Base-by-base conservation (phyloP, 30 jellyfish, hydroid and myxozoan species). In the Rhopilema esculentum region DNA sequence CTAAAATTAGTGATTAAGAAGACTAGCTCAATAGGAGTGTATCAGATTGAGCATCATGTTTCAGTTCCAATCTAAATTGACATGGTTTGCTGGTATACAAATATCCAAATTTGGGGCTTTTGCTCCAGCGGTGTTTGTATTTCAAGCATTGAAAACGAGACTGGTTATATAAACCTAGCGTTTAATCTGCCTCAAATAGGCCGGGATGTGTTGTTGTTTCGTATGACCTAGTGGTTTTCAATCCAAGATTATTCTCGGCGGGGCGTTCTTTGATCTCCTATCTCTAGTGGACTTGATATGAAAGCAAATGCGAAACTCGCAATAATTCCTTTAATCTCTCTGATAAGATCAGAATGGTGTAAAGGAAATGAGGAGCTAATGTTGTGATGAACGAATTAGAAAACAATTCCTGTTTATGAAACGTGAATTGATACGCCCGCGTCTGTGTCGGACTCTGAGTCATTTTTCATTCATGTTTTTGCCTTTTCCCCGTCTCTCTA, bases 311-410 rank as follows among this genome's bases (percentile, higher is more conserved):
- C 69, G 68, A 32, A 18, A 29, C 57, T 7, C 66, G 23, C 49
- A 24, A 75, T 49, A 12, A 57, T 61, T 8, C 61, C 16, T 48
- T 30, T 80, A 80, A 80, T 80, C 81, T 80, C 65, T n/a, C 31
- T 73, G 81, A 72, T 80, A 65, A 80, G 75, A 80, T 65, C 50
- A 22, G 67, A 80, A 67, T 80, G 90, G 30, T 65, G 49, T n/a
- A 18, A 30, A 63, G 90, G 82, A 80, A 66, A 80, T 65, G 65
- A 65, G 88, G 30, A 64, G 78, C 49, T 78, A 31, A 30, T 57
- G 88, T 51, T 28, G 78, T 27, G 52, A 78, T 25, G 69, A 4
- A 29, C 65, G 30, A 66, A 57, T 78, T 78, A 78, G 24, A 32
- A 29, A 21, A 30, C 63, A 22, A 40, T 66, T 80, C 75, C 82